Evolutionary conservation across 1,140 invertebrate genomes (phyloP).

Genomic region (Drepana arcuata): DNA sequence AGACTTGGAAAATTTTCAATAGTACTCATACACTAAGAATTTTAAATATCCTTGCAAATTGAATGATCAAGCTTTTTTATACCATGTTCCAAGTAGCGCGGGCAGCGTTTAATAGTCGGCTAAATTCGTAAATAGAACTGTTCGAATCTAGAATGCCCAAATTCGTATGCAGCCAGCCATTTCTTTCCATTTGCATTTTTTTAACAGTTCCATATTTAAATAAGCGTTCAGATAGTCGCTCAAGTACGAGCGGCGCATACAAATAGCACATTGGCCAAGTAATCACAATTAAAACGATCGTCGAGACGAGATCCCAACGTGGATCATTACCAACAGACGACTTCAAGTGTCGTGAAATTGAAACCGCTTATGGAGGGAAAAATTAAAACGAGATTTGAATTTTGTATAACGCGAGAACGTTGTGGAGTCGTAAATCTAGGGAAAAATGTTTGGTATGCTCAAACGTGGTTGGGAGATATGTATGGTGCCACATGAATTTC

Average conservation of each 20-base stretch:
- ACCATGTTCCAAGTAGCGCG: too few relatives aligned
- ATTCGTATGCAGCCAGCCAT: too few relatives aligned
- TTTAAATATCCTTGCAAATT: too few relatives aligned
- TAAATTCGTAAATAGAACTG: too few relatives aligned
- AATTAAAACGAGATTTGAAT: constrained; percentile 21
- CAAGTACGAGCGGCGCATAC: constrained; percentile 7
- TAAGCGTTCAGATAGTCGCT: constrained; percentile 1
- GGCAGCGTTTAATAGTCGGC: too few relatives aligned
- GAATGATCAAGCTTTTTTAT: too few relatives aligned
- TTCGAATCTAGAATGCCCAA: too few relatives aligned
- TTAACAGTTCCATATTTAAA: constrained; percentile 3
- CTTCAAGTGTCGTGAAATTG: constrained; percentile 17
- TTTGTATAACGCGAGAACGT: constrained; percentile 4
- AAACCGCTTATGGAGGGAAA: constrained; percentile 23
- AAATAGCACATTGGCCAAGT: constrained; percentile 12
- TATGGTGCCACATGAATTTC: too few relatives aligned
- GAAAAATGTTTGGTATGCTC: too few relatives aligned
- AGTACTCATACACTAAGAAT: too few relatives aligned
- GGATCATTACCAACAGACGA: constrained; percentile 13
- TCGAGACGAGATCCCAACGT: constrained; percentile 10
- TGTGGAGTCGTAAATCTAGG: constrained; percentile 7
- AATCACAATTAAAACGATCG: constrained; percentile 23
- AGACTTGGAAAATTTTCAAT: too few relatives aligned
- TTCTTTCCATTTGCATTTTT: constrained; percentile 2
- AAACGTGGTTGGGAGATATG: too few relatives aligned